Base-by-base conservation (phyloP, 1,140 invertebrate genomes). In the Vollenhovia emeryi region DNA sequence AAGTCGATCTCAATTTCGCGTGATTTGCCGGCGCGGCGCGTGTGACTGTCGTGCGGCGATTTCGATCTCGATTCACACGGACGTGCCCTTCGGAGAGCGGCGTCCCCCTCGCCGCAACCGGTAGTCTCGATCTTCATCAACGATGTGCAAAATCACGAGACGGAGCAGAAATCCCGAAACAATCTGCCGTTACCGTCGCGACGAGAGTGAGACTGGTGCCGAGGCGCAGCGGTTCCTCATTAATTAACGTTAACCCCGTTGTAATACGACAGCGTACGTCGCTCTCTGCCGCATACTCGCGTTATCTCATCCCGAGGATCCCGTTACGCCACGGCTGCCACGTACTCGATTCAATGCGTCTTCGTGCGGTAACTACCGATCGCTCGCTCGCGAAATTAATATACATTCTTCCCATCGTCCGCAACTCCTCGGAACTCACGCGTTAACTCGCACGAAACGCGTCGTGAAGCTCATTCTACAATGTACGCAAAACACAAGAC, bases 1-100 rank as follows among this genome's bases (percentile, higher is more conserved):
- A 45, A 55, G 64, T 60, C 73, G 73, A 55, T 78, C 66, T 78
- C 57, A 48, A 85, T 85, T 80, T 62, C 21, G 33, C 13, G 30
- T 21, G 55, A 84, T 66, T 24, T 30, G 24, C 8, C 36, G 33
- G 13, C 33, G 8, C 36, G 33, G 13, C 33, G 8, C 18, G 5
- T 6, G 57, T 9, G 24, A 40, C 2, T n/a, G 43, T 27, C 21
- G 15, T 15, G 24, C 66, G 8, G 15, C 18, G 33, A 68, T 27
- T 43, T 48, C 13, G 24, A 68, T 52, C n/a, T 50, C 30, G 13
- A n/a, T 52, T 69, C 11, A n/a, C 13, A 21, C 13, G 27, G 27
- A 69, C 3, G n/a, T 74, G 3, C 15, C 3, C 15, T 11, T 11
- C 2, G 13, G 33, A 15, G 6, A 40, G 27, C n/a, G 30, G 45